Evolutionary conservation across 2,888 invertebrate species (phyloP).

Genomic region (Entomobrya proxima): DNA sequence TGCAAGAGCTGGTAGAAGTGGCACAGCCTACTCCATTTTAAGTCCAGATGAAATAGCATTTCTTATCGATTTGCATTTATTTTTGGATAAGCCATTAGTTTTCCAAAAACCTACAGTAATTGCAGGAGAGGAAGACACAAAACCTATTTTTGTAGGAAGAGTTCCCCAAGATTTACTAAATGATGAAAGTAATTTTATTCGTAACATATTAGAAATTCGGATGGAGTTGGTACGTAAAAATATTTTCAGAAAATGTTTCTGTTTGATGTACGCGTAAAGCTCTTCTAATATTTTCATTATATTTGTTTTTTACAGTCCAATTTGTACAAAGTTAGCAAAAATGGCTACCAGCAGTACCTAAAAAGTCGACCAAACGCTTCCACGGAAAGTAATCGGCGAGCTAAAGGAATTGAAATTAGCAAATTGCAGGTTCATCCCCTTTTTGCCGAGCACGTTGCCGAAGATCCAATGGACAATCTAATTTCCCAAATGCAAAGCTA

Average conservation of each 20-base stretch:
- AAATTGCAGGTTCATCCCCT: slow-evolving; percentile 83
- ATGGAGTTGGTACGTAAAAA: slow-evolving; percentile 84
- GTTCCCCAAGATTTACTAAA: slow-evolving; percentile 90
- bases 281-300: not conserved
- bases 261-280: too few species aligned
- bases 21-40: slow-evolving; percentile 93
- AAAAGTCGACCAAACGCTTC: slow-evolving; percentile 93
- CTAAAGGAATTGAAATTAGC: slow-evolving; percentile 83
- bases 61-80: slow-evolving; percentile 95
- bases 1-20: slow-evolving; percentile 94
- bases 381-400: slow-evolving; percentile 89
- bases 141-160: slow-evolving; percentile 83
- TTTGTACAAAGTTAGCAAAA: slow-evolving; percentile 86
- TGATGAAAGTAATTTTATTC: slow-evolving; percentile 87
- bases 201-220: slow-evolving; percentile 85
- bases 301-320: slow-evolving; percentile 79
- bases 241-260: too few species aligned
- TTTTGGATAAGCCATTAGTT: slow-evolving; percentile 87
- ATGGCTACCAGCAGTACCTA: slow-evolving; percentile 94
- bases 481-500: slow-evolving; percentile 86
- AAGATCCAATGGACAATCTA: slow-evolving; percentile 79
- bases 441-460: slow-evolving; percentile 78
- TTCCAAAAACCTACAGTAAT: slow-evolving; percentile 78
- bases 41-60: slow-evolving; percentile 94
- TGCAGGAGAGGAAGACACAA: slow-evolving; percentile 76